A percentile compares a stretch with the other conserved stretches of the same genome.
phyloP scores from a whole-genome alignment of 2,888 invertebrate species.

The Caenorhabditis japonica region DNA sequence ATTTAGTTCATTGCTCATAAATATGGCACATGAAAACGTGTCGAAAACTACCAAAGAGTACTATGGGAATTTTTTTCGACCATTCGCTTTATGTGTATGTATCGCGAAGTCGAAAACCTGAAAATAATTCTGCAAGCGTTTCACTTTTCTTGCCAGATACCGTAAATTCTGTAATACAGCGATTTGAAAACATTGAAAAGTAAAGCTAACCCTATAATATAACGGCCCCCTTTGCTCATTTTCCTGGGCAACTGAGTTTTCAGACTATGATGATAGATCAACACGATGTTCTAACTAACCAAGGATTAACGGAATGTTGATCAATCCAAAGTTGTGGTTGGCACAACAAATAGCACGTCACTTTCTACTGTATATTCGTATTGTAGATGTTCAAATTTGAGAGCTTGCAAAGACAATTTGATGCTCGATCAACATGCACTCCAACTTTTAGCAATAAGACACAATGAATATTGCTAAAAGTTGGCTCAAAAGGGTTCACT shows the following conservation, averaged over 20 bases:
- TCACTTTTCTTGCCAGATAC: too few species aligned
- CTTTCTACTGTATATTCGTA: neutral
- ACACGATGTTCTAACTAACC: slow-evolving; percentile 67
- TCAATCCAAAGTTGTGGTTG: slow-evolving; percentile 59
- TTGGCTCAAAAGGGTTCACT: slow-evolving; percentile 65
- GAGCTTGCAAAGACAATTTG: slow-evolving; percentile 56
- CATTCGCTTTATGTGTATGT: too few species aligned
- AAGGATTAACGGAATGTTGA: slow-evolving; percentile 71
- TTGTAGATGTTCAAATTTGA: slow-evolving; percentile 35
- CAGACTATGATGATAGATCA: slow-evolving; percentile 70
- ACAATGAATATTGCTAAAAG: slow-evolving; percentile 63
- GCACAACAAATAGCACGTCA: neutral
- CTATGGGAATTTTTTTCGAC: too few species aligned
- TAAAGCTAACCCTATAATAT: too few species aligned
- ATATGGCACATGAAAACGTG: too few species aligned
- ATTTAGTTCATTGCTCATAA: too few species aligned
- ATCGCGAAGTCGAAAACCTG: too few species aligned
- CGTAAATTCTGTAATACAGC: too few species aligned
- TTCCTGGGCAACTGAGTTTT: slow-evolving; percentile 59
- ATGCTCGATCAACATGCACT: slow-evolving; percentile 60
- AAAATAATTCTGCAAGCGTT: too few species aligned
- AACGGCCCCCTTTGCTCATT: too few species aligned
- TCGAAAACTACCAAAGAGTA: too few species aligned
- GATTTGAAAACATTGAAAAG: too few species aligned
- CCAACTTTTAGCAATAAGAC: slow-evolving; percentile 64